Percentiles rank a stretch among this genome's conserved stretches.
Evolutionary conservation across 2,113 vertebrate species (phyloP).

Genomic region (Embiotoca jacksoni): DNA sequence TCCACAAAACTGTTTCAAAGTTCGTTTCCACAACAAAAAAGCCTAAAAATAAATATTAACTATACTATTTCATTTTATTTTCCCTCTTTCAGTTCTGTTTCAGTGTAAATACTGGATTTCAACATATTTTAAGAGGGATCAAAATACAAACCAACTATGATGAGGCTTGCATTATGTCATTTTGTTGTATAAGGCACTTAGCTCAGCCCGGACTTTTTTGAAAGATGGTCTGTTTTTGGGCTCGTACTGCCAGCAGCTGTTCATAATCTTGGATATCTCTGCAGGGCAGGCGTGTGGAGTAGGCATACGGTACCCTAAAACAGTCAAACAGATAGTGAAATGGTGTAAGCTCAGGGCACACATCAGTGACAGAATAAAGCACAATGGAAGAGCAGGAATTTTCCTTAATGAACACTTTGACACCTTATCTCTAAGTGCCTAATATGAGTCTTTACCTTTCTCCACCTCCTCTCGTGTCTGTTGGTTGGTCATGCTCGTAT

Average conservation of each 20-base stretch:
- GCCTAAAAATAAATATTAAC: constrained; percentile 6
- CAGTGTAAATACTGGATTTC: neutral
- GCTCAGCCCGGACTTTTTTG: constrained; percentile 84
- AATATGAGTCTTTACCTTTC: constrained; percentile 81
- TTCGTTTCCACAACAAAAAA: neutral
- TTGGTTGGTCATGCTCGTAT: constrained; percentile 92
- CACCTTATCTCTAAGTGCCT: neutral
- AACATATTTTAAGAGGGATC: neutral
- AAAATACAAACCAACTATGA: neutral
- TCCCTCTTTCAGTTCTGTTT: neutral
- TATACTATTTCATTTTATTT: neutral
- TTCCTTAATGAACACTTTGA: neutral
- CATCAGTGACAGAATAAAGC: neutral
- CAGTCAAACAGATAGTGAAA: constrained; percentile 23
- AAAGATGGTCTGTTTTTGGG: constrained; percentile 89
- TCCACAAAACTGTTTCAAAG: neutral
- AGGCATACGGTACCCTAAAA: constrained; percentile 89
- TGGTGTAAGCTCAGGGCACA: neutral
- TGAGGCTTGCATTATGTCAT: constrained; percentile 52
- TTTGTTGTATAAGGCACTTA: constrained; percentile 83
- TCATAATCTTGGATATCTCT: constrained; percentile 91
- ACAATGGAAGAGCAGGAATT: too few species aligned
- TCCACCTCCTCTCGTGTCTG: constrained; percentile 92
- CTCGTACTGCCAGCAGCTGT: constrained; percentile 92
- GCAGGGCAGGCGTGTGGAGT: constrained; percentile 87